These are phyloP conservation scores for Phocoena phocoena DNA, from an alignment of 2,113 vertebrate genomes.

Conservation along the genomic window DNA sequence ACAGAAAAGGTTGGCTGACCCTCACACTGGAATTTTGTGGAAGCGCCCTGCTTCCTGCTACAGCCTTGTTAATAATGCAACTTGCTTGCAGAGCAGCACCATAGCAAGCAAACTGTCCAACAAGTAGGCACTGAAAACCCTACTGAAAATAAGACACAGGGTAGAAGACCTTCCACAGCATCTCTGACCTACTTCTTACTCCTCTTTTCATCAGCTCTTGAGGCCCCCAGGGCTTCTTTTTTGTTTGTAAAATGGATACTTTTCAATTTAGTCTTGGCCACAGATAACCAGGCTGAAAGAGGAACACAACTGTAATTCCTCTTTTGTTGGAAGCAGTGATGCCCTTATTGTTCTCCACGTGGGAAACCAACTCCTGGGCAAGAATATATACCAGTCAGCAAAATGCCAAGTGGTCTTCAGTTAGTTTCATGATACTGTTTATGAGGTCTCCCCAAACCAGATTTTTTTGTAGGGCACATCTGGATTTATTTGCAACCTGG, in stretches of 20 bases:
- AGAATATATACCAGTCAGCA: background rate
- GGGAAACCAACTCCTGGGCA: background rate
- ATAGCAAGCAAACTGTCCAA: background rate
- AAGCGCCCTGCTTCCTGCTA: background rate
- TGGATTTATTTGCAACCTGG: background rate
- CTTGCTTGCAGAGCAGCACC: background rate
- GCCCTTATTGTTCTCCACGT: accelerated
- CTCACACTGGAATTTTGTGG: background rate
- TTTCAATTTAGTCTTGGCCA: background rate
- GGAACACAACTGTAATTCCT: too few relatives aligned
- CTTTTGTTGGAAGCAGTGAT: background rate
- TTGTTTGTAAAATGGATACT: background rate
- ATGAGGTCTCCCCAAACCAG: background rate
- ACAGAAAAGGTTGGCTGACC: slow-evolving; percentile 50
- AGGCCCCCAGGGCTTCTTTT: background rate
- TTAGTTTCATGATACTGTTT: background rate
- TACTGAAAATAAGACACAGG: background rate
- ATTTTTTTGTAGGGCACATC: background rate
- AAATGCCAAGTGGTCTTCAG: background rate
- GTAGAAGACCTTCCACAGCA: background rate
- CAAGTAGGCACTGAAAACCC: background rate
- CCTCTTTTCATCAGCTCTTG: background rate
- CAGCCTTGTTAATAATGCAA: slow-evolving; percentile 62
- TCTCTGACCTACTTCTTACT: background rate
- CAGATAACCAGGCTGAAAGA: background rate